Conservation (phyloP, 2,888 invertebrate species). For the Azorinus chamasolen region DNA sequence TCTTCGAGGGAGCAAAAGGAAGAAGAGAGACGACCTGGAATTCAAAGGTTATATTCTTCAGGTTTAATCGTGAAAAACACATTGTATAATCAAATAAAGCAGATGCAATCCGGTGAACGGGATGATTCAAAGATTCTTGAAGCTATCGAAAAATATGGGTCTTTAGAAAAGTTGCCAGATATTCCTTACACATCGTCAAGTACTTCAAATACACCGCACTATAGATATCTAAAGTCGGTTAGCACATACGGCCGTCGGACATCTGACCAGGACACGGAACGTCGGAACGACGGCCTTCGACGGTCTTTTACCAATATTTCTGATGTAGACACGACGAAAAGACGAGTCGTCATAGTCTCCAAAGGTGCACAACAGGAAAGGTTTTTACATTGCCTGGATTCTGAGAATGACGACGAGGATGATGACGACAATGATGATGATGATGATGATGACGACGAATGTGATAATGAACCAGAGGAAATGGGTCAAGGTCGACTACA, state of each 20-base stretch:
- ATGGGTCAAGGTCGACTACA: conserved; percentile 34
- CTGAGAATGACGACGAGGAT: conserved; percentile 31
- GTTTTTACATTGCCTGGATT: conserved; percentile 36
- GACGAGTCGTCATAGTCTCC: conserved; percentile 45
- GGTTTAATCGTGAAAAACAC: conserved; percentile 55
- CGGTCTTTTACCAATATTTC: conserved; percentile 43
- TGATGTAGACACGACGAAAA: not conserved
- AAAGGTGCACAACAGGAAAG: conserved; percentile 21
- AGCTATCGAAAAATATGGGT: conserved; percentile 58
- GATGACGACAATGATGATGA: conserved; percentile 37
- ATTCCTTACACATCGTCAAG: conserved; percentile 26
- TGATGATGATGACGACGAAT: conserved; percentile 36
- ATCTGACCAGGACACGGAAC: conserved; percentile 18
- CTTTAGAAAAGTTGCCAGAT: conserved; percentile 57
- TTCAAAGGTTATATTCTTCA: conserved; percentile 60
- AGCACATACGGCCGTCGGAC: conserved; percentile 46
- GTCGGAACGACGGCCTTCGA: conserved; percentile 27
- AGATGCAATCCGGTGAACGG: conserved; percentile 21
- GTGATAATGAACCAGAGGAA: conserved; percentile 39
- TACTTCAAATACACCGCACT: conserved; percentile 10
- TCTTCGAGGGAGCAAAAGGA: conserved; percentile 24
- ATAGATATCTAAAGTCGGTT: conserved; percentile 47
- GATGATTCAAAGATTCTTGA: conserved; percentile 48
- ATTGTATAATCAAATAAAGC: conserved; percentile 54
- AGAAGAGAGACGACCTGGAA: conserved; percentile 29